Evolutionary conservation across 2,797 vertebrate species (phyloP), one percentile per base, ranked within the genome.

Genomic region (Myoxocephalus aenaeus): DNA sequence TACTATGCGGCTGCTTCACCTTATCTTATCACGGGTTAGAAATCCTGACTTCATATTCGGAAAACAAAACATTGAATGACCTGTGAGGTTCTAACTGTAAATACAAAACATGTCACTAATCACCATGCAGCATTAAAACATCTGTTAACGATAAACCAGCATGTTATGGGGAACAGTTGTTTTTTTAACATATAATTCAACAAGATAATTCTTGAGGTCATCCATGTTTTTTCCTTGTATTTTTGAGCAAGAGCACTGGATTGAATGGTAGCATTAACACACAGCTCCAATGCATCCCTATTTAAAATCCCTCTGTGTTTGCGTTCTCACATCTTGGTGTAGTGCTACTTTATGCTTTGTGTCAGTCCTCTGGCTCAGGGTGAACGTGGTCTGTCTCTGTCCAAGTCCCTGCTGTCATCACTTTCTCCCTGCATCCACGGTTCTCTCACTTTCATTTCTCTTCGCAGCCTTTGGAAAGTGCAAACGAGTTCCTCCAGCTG

Each of bases 401-500:
- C 56, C 32, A 34, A 27, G n/a, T 36, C 59, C 22, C 38, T 22
- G 5, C 36, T 18, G 18, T 44, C 58, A 9, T 32, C 54, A 42
- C 10, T 7, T 38, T 1, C 50, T 54, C 3, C 15, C 17, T 56
- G 29, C 53, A 3, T 54, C 10, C 29, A n/a, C 9, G 13, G 5
- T 48, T 80, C 48, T 54, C 4, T 69, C 61, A 13, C 13, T n/a
- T 10, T 5, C 32, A 0, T 42, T 17, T 75, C 7, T 70, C 17
- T 59, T 64, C 3, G 7, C 87, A 95, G 95, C 94, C 93, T 2
- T 81, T 81, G 13, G 95, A 94, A 67, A 93, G 93, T 32, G 86
- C 89, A 3, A 96, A 94, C 2, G 93, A 95, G 6, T 92, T 94
- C 81, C 92, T 95, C 22, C 94, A 93, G 85, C 58, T 94, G 72